These are phyloP conservation scores for Lytechinus pictus DNA, from an alignment of 35 echinoderm and acorn worm species.

Conservation along the genomic window DNA sequence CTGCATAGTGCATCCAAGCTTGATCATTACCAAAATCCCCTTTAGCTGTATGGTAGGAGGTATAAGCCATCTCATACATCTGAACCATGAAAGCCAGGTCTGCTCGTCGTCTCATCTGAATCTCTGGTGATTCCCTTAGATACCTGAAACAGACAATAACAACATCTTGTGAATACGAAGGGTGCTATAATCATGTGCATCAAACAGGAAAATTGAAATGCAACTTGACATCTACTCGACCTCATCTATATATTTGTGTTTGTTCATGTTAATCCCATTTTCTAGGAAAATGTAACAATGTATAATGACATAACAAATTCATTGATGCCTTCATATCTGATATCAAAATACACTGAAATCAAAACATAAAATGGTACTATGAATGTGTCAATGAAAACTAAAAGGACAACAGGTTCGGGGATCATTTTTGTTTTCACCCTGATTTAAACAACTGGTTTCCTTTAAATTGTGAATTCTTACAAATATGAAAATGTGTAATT, in stretches of 20 bases:
- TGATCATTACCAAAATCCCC: conserved; percentile 95
- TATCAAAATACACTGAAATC: neutral
- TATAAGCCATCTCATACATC: conserved; percentile 97
- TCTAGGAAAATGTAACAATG: too few relatives aligned
- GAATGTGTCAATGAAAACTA: neutral
- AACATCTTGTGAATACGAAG: neutral
- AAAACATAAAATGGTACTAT: neutral
- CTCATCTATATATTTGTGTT: too few relatives aligned
- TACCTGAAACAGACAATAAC: conserved; percentile 60
- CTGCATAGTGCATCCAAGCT: conserved; percentile 94
- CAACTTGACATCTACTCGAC: too few relatives aligned
- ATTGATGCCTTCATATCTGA: too few relatives aligned
- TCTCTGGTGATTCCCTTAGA: conserved; percentile 87
- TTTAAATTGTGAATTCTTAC: too few relatives aligned
- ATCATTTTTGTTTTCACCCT: neutral
- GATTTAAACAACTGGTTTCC: too few relatives aligned
- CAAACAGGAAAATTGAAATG: neutral
- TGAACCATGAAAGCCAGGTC: conserved; percentile 97
- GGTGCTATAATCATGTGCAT: neutral
- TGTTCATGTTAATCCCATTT: too few relatives aligned
- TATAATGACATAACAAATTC: too few relatives aligned
- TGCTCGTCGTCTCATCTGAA: conserved; percentile 94
- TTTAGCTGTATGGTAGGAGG: conserved; percentile 95
- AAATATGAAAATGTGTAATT: too few relatives aligned
- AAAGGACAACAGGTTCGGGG: neutral